A percentile compares a stretch with the other conserved stretches of the same genome.
These are phyloP conservation scores for Heliothis virescens DNA, from an alignment of 1,140 invertebrate species.

Conservation along the genomic window DNA sequence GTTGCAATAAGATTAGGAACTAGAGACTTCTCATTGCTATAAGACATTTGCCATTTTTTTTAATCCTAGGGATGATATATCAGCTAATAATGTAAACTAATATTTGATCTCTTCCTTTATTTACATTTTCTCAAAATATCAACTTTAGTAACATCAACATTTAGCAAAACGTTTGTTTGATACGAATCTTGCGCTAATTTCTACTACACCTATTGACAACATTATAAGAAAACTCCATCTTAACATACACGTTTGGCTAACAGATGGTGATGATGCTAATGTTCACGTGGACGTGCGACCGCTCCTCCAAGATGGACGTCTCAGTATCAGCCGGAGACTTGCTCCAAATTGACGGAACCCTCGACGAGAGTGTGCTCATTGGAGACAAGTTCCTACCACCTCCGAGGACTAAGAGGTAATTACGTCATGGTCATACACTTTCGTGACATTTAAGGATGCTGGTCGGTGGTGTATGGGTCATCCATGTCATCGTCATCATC, in stretches of 20 bases:
- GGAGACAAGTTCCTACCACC: conserved; percentile 76
- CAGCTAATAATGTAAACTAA: no score
- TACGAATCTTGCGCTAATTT: no score
- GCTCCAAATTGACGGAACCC: conserved; percentile 76
- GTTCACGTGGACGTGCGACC: conserved; percentile 73
- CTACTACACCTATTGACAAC: no score
- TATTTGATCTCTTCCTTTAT: no score
- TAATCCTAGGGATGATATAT: no score
- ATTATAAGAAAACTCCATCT: conserved; percentile 52
- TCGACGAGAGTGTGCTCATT: conserved; percentile 79
- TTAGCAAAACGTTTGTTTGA: no score
- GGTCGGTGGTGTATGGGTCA: not conserved
- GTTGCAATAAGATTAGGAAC: no score
- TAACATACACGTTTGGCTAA: no score
- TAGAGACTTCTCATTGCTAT: no score
- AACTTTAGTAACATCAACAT: no score
- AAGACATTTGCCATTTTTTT: no score
- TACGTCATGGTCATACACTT: not conserved
- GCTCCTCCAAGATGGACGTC: conserved; percentile 75
- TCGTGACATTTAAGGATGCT: not conserved
- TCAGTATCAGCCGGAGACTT: conserved; percentile 79
- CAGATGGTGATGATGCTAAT: conserved; percentile 72
- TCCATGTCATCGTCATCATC: not conserved
- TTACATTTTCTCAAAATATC: no score
- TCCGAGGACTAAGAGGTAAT: conserved; percentile 74